Evolutionary conservation across 1,140 invertebrate genomes (phyloP), one percentile per base, ranked within the genome.

Genomic region (Pogonomyrmex barbatus): DNA sequence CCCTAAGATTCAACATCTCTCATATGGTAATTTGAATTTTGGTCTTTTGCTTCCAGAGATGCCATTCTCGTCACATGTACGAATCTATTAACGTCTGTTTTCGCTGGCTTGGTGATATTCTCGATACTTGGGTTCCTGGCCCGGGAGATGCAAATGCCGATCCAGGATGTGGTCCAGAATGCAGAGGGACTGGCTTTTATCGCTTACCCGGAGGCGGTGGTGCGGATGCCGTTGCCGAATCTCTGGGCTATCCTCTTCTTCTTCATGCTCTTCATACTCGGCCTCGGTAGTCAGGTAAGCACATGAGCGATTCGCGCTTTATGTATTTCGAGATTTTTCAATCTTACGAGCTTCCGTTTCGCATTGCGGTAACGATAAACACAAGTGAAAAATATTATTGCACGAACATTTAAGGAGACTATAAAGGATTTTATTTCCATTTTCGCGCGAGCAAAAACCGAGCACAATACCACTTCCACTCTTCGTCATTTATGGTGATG

Each of bases 191-290:
- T 98, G 36, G 97, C 97, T 0, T 98, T 98, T 92, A 96, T 98
- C 10, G 97, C 96, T 1, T 98, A 98, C 94, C 97, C 97, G 0
- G 97, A 98, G 95, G 98, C 97, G 0, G 95, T 98, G n/a, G 95
- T 97, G 0, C 96, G 96, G 76, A 96, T 98, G 96, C 97, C 97
- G 0, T 92, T 96, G 36, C 96, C 97, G 0, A 97, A 97, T 78
- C 92, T 98, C 4, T 98, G 98, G 98, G 96, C 97, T 0, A 95
- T 97, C 9, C 93, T 98, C 1, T 98, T 98, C 95, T 99, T 99
- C 95, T 95, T 98, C 77, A 98, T 98, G 97, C 95, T 98, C 47
- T 96, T 98, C 87, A 96, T 97, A n/a, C 95, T 98, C 2, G 97
- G 97, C 0, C 92, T 97, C 3, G 97, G 97, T 65, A 96, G 96